These are phyloP conservation scores for Stichodactyla helianthus DNA, from an alignment of 64 coral and sea anemone species.

Conservation along the genomic window DNA sequence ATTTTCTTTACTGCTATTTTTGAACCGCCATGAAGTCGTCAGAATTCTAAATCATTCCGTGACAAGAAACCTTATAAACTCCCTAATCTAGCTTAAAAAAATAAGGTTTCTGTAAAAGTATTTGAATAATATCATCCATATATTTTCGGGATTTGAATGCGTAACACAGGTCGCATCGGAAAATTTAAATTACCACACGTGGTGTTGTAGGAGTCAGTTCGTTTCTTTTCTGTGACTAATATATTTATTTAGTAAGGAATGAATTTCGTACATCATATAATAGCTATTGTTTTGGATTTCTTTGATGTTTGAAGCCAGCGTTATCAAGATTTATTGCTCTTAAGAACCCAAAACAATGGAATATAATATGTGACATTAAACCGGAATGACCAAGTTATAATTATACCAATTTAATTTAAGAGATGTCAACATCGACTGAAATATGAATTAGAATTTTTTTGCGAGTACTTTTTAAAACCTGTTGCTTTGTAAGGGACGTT, in stretches of 20 bases:
- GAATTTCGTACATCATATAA: not conserved
- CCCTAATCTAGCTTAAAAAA: not conserved
- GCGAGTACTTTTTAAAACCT: not conserved
- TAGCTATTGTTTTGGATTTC: not conserved
- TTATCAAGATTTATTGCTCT: constrained; percentile 5
- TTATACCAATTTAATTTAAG: not conserved
- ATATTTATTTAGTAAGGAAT: not conserved
- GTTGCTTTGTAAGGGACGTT: not conserved
- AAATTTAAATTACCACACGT: not conserved
- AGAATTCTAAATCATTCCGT: not conserved
- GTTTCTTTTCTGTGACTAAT: not conserved
- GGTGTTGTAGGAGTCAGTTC: not conserved
- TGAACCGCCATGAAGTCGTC: not conserved
- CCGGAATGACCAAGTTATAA: not conserved
- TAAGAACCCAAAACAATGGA: constrained; percentile 6
- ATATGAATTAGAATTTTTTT: not conserved
- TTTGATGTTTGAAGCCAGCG: not conserved
- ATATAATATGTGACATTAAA: not conserved
- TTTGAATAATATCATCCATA: not conserved
- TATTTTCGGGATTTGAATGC: not conserved
- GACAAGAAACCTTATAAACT: not conserved
- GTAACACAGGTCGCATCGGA: not conserved
- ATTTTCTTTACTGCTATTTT: not conserved
- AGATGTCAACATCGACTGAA: not conserved
- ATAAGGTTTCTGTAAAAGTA: not conserved